These are phyloP conservation scores for Jacana jacana DNA, from an alignment of 2,113 vertebrate species.

Conservation along the genomic window DNA sequence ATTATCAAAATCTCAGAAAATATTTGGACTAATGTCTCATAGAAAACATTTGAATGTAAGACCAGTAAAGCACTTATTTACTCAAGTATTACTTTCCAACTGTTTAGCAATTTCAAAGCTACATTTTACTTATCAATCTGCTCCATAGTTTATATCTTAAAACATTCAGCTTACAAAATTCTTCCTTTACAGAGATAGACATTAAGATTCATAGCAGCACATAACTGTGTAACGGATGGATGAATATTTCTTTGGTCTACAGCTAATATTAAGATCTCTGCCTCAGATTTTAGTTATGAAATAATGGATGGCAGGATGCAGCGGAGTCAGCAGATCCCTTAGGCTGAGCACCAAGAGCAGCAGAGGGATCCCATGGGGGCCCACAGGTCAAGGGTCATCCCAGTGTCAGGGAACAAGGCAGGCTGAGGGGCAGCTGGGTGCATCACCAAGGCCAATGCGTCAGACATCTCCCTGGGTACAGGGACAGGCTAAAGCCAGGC, in stretches of 20 bases:
- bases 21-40: not conserved
- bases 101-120: not conserved
- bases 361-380: accelerated
- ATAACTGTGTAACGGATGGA: not conserved
- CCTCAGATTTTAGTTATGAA: not conserved
- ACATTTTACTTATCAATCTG: not conserved
- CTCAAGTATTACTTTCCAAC: not conserved
- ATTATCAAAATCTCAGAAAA: not conserved
- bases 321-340: not conserved
- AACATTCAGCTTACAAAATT: not conserved
- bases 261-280: not conserved
- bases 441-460: not conserved
- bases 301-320: not conserved
- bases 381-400: no score
- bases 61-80: not conserved
- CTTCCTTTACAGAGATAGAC: not conserved
- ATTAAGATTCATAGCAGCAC: not conserved
- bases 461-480: not conserved
- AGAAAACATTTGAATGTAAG: not conserved
- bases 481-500: not conserved
- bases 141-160: not conserved
- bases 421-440: no score
- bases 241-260: not conserved
- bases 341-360: not conserved
- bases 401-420: not conserved